These are phyloP conservation scores for Drosophila fuyamai DNA, from an alignment of 1,140 invertebrate species.

Conservation along the genomic window DNA sequence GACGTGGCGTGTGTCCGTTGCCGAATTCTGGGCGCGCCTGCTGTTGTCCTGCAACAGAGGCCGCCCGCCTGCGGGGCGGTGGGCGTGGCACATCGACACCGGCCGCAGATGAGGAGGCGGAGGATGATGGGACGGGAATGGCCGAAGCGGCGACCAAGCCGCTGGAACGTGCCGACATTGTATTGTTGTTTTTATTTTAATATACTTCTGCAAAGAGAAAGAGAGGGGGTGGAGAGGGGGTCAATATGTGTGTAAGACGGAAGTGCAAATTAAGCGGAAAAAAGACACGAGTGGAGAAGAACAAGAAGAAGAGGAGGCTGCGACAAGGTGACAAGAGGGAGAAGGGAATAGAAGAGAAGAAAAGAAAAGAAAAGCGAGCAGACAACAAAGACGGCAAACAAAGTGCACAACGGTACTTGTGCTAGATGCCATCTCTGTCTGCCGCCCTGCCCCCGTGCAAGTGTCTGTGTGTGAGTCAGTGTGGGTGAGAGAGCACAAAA, in stretches of 20 bases:
- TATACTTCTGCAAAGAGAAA: constrained; percentile 34
- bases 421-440: constrained; percentile 42
- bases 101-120: constrained; percentile 36
- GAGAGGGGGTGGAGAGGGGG: constrained; percentile 9
- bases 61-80: constrained; percentile 73
- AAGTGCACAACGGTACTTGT: constrained; percentile 59
- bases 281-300: constrained; percentile 50
- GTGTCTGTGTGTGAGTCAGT: not conserved
- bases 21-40: constrained; percentile 63
- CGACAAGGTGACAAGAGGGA: constrained; percentile 37
- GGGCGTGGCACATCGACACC: constrained; percentile 71
- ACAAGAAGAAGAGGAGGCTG: constrained; percentile 41
- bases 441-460: constrained; percentile 4
- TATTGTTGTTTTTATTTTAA: constrained; percentile 10
- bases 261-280: constrained; percentile 69
- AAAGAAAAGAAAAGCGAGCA: constrained; percentile 35
- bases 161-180: constrained; percentile 70
- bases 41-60: constrained; percentile 77
- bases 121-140: constrained; percentile 27
- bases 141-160: constrained; percentile 32
- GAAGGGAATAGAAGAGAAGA: constrained; percentile 10
- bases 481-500: constrained; percentile 56
- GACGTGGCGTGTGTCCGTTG: constrained; percentile 74
- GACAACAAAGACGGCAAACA: constrained; percentile 71
- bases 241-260: constrained; percentile 38